A percentile compares a stretch with the other conserved stretches of the same genome.
Evolutionary conservation across 2,888 invertebrate species (phyloP).

Genomic region (Frankliniella fusca): DNA sequence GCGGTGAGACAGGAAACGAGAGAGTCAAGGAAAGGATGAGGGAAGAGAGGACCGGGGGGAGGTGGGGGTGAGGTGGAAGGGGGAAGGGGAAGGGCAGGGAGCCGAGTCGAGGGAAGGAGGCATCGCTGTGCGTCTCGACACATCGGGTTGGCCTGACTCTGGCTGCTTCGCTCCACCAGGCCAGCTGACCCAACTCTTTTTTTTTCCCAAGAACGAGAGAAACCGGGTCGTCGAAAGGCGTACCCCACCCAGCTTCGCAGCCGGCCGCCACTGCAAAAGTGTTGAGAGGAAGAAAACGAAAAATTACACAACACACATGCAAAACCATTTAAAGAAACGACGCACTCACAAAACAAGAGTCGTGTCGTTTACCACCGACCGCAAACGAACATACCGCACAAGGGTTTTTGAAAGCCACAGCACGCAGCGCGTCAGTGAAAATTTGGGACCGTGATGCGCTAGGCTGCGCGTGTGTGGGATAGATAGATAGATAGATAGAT

Average conservation of each 20-base stretch:
- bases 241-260: background rate
- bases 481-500: no score
- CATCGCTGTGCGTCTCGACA: no score
- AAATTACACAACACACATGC: background rate
- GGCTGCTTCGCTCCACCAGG: no score
- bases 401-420: no score
- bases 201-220: background rate
- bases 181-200: background rate
- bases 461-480: no score
- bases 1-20: background rate
- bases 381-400: no score
- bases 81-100: background rate
- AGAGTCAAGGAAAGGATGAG: background rate
- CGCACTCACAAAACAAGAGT: no score
- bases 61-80: background rate
- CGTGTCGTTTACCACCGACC: no score
- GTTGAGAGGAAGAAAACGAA: background rate
- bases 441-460: no score
- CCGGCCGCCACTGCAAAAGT: background rate
- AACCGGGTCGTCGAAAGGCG: background rate
- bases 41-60: background rate
- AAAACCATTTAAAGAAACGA: no score
- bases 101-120: background rate
- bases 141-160: no score
- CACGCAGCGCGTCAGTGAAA: no score